phyloP scores from a whole-genome alignment of 1,140 invertebrate species.

The Ceratina japonica region DNA sequence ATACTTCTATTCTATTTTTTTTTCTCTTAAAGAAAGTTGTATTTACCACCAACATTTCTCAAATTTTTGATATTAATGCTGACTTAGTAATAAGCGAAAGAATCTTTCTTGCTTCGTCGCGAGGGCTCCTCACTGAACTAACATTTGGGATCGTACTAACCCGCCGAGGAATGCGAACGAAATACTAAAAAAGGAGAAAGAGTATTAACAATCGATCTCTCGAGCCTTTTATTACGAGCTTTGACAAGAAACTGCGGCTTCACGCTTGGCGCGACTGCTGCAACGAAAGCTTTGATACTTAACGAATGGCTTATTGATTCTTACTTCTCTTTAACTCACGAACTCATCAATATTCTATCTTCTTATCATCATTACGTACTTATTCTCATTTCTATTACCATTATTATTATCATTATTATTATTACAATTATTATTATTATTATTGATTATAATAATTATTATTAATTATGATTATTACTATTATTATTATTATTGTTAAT shows the following conservation, averaged over 20 bases:
- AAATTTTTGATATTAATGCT: too few species aligned
- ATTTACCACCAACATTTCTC: neutral
- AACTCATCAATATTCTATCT: conserved; percentile 31
- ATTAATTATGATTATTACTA: neutral
- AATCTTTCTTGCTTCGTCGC: conserved; percentile 3
- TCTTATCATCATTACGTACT: conserved; percentile 18
- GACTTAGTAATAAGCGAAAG: neutral
- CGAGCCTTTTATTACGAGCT: conserved; percentile 59
- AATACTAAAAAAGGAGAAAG: neutral
- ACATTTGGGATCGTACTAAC: neutral
- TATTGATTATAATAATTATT: neutral
- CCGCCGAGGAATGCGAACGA: too few species aligned
- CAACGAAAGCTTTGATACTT: conserved; percentile 65
- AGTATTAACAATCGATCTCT: conserved; percentile 41
- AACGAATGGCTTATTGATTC: conserved; percentile 70
- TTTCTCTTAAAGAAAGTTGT: neutral
- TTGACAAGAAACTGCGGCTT: conserved; percentile 64
- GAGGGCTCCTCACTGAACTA: neutral
- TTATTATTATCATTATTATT: conserved; percentile 12
- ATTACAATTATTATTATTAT: conserved; percentile 4
- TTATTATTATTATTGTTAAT: conserved; percentile 19
- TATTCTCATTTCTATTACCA: conserved; percentile 14
- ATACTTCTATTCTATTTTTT: conserved; percentile 1
- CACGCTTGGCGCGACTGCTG: conserved; percentile 72
- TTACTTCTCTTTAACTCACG: conserved; percentile 57